A percentile compares a stretch with the other conserved stretches of the same genome.
phyloP scores from a whole-genome alignment of 2,797 vertebrate species.

The Mormyrus hasselquistii region DNA sequence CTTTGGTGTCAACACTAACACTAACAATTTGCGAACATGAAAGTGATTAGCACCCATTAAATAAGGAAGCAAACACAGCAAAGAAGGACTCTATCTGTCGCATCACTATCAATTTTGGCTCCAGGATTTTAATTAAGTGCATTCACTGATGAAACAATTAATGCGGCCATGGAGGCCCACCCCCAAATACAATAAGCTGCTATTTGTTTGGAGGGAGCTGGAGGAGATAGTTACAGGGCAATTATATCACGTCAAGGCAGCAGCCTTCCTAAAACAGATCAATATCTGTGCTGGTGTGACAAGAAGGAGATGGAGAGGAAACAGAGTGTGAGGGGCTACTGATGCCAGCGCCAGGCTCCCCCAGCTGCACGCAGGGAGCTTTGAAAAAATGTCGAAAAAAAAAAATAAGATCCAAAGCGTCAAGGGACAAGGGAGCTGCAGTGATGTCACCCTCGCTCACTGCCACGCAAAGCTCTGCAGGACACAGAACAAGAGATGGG shows the following conservation, averaged over 20 bases:
- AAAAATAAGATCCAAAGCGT: not conserved
- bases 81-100: not conserved
- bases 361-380: not conserved
- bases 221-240: not conserved
- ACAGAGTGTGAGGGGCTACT: not conserved
- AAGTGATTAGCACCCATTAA: constrained; percentile 1
- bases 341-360: not conserved
- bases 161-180: not conserved
- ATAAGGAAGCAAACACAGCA: not conserved
- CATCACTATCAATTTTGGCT: not conserved
- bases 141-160: constrained; percentile 1
- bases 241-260: not conserved
- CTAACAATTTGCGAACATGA: not conserved
- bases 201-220: not conserved
- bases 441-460: not conserved
- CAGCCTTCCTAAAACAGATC: not conserved
- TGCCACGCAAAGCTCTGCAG: not conserved
- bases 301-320: not conserved
- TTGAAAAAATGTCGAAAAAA: not conserved
- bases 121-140: constrained; percentile 5
- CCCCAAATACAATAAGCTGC: not conserved
- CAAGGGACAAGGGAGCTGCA: not conserved
- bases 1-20: not conserved
- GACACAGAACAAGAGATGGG: not conserved
- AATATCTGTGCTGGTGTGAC: not conserved